Evolutionary conservation across 2,888 invertebrate species (phyloP).

Genomic region (Micoletzkya japonica): DNA sequence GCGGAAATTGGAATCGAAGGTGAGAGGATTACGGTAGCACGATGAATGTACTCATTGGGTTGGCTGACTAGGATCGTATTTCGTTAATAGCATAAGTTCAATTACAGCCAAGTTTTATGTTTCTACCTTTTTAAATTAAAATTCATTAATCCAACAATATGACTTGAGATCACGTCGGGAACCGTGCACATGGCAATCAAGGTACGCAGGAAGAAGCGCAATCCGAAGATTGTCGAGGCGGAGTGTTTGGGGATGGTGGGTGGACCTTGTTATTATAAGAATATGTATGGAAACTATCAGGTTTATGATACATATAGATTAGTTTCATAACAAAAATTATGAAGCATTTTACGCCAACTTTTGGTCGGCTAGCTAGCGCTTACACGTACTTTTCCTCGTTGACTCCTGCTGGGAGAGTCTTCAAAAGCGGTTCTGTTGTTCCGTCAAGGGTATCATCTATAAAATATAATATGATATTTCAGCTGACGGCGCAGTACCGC

Average conservation of each 20-base stretch:
- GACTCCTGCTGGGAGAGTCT: too few relatives aligned
- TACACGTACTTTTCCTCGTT: too few relatives aligned
- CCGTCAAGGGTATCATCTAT: too few relatives aligned
- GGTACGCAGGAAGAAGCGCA: constrained; percentile 44
- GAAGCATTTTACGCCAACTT: too few relatives aligned
- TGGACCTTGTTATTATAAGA: neutral
- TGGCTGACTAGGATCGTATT: neutral
- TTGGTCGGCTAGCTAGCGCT: neutral
- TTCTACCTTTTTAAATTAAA: neutral
- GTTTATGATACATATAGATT: constrained; percentile 17
- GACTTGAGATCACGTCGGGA: constrained; percentile 46
- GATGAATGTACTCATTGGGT: neutral
- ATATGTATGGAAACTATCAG: neutral
- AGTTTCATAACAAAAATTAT: too few relatives aligned
- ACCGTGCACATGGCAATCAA: constrained; percentile 50
- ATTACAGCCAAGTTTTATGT: neutral
- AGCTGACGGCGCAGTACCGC: constrained; percentile 53
- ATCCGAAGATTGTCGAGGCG: constrained; percentile 21
- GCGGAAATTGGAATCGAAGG: constrained; percentile 37
- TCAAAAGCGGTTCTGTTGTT: too few relatives aligned
- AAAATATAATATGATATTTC: too few relatives aligned
- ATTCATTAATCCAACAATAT: neutral
- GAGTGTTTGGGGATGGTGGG: constrained; percentile 17
- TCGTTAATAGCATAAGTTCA: neutral
- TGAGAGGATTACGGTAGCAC: constrained; percentile 22